These are phyloP conservation scores for Cephus sareptanus DNA, from an alignment of 2,888 invertebrate genomes.

Conservation along the genomic window DNA sequence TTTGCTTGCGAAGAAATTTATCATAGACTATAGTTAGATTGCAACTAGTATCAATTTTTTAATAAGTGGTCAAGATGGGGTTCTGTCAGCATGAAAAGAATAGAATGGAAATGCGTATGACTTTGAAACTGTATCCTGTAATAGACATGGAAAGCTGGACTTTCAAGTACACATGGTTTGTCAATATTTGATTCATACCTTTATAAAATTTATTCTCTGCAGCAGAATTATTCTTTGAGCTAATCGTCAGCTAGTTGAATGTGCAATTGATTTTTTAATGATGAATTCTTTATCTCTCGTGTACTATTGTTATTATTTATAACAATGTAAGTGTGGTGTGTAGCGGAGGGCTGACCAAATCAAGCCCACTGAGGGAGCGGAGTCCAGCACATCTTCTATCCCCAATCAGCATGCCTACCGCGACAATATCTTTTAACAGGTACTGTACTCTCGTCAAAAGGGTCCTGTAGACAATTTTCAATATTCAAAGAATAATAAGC, in stretches of 20 bases:
- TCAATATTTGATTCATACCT: not conserved
- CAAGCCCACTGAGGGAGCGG: constrained; percentile 60
- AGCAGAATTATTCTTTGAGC: not conserved
- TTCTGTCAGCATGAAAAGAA: constrained; percentile 1
- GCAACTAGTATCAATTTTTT: not conserved
- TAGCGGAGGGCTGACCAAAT: constrained; percentile 59
- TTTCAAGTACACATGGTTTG: constrained; percentile 23
- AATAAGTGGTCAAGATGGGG: constrained; percentile 5
- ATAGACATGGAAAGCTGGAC: constrained; percentile 19
- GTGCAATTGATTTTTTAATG: constrained; percentile 5
- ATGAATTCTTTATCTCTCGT: not conserved
- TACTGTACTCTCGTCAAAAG: constrained; percentile 52
- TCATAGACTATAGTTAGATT: not conserved
- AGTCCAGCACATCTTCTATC: constrained; percentile 68
- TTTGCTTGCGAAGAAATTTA: not conserved
- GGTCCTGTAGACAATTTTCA: not conserved
- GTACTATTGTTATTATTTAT: constrained; percentile 19
- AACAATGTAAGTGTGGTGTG: constrained; percentile 50
- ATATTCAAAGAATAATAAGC: not conserved
- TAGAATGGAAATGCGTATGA: constrained; percentile 11
- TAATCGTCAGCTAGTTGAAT: not conserved
- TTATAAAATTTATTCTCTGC: not conserved
- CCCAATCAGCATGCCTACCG: constrained; percentile 72
- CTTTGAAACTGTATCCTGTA: constrained; percentile 12
- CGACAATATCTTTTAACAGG: constrained; percentile 71